phyloP scores from a whole-genome alignment of 2,888 invertebrate genomes.

The Tortricodes alternella region DNA sequence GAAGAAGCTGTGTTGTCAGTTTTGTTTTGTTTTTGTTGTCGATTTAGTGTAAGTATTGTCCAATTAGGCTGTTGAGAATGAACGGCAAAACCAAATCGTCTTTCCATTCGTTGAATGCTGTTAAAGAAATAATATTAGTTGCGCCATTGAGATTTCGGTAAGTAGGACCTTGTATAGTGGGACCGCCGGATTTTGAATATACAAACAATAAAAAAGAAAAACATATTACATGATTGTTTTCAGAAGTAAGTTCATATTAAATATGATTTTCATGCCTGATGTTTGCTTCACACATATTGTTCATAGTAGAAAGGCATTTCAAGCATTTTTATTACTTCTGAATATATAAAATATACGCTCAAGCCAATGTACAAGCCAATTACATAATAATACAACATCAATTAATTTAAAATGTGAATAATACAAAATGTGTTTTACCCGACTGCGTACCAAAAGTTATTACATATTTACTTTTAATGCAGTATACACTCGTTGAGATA shows the following conservation, averaged over 20 bases:
- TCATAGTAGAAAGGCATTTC: neutral
- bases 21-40: conserved; percentile 15
- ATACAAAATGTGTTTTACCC: conserved; percentile 7
- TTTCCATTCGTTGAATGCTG: conserved; percentile 21
- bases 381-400: conserved; percentile 29
- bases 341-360: conserved; percentile 2
- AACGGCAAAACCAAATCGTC: conserved; percentile 27
- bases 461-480: neutral
- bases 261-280: neutral
- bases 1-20: conserved; percentile 22
- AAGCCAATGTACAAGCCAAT: conserved; percentile 47
- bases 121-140: conserved; percentile 9
- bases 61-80: conserved; percentile 25
- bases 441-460: too few relatives aligned
- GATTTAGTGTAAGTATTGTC: conserved; percentile 15
- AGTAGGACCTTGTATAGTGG: conserved; percentile 21
- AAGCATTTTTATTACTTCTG: conserved; percentile 12
- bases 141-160: conserved; percentile 1
- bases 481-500: neutral
- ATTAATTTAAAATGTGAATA: conserved; percentile 15
- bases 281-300: neutral
- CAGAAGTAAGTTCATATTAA: conserved; percentile 26
- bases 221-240: conserved; percentile 13
- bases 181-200: neutral
- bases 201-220: neutral